Conservation (phyloP, 2,797 vertebrate genomes). For the Sternotherus odoratus region DNA sequence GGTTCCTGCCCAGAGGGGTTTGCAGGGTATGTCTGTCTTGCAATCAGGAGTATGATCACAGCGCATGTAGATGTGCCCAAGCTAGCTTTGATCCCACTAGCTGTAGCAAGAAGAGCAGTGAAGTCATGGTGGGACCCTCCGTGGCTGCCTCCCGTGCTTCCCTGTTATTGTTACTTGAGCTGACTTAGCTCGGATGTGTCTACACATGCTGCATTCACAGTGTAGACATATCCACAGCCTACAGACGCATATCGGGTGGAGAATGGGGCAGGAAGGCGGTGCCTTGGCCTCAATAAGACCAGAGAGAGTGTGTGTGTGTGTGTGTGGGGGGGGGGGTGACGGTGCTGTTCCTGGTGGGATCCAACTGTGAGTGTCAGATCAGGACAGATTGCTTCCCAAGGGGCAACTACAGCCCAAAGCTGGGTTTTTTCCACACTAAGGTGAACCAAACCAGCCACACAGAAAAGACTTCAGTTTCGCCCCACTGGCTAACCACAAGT, state of each 20-base stretch:
- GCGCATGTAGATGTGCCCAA: not conserved
- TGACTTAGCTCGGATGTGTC: not conserved
- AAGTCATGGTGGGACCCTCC: not conserved
- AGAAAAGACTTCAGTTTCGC: too few relatives aligned
- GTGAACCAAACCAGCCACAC: too few relatives aligned
- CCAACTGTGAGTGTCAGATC: too few relatives aligned
- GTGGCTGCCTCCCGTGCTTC: too few relatives aligned
- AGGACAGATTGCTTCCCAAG: too few relatives aligned
- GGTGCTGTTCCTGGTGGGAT: too few relatives aligned
- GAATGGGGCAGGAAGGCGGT: not conserved
- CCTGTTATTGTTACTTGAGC: not conserved
- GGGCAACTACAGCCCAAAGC: too few relatives aligned
- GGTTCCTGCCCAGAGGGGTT: not conserved
- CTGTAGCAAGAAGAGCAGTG: not conserved
- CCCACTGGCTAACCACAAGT: too few relatives aligned
- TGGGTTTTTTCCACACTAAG: too few relatives aligned
- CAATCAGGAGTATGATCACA: not conserved
- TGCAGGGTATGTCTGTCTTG: not conserved
- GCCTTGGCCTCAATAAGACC: not conserved
- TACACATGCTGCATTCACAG: not conserved
- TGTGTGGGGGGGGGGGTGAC: too few relatives aligned
- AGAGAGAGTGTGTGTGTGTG: too few relatives aligned
- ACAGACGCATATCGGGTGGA: not conserved
- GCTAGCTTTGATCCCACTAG: not conserved
- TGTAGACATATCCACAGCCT: not conserved